These are phyloP conservation scores for Rhea americana DNA, from an alignment of 2,113 vertebrate species.

Conservation along the genomic window DNA sequence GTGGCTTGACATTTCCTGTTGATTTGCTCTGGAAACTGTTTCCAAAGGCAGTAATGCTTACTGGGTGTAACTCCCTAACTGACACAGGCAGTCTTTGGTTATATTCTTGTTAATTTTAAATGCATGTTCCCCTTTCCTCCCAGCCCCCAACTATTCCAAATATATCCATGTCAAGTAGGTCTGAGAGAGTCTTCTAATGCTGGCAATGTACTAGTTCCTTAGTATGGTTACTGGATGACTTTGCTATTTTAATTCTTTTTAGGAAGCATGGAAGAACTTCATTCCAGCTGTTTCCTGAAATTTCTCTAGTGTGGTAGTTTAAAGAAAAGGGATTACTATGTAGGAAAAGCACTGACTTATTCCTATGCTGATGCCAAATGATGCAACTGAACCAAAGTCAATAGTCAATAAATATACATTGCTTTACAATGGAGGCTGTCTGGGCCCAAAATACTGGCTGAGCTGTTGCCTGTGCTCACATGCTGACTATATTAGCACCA, in stretches of 20 bases:
- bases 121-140: background rate
- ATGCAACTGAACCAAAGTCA: background rate
- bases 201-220: background rate
- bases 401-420: background rate
- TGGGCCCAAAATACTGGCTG: background rate
- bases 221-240: background rate
- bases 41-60: background rate
- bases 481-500: background rate
- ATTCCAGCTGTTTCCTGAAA: conserved; percentile 43
- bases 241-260: conserved; percentile 3
- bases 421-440: background rate
- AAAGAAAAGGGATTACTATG: background rate
- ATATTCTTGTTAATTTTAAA: background rate
- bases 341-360: background rate
- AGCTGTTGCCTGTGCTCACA: background rate
- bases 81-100: background rate
- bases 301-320: background rate
- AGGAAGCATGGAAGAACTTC: background rate
- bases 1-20: conserved; percentile 37
- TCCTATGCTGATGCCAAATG: background rate
- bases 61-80: background rate
- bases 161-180: background rate
- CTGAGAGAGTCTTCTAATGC: background rate
- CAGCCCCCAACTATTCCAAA: background rate
- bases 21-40: background rate